Evolutionary conservation across 64 coral and sea anemone genomes (phyloP).

Genomic region (Dendrophyllia cribrosa): DNA sequence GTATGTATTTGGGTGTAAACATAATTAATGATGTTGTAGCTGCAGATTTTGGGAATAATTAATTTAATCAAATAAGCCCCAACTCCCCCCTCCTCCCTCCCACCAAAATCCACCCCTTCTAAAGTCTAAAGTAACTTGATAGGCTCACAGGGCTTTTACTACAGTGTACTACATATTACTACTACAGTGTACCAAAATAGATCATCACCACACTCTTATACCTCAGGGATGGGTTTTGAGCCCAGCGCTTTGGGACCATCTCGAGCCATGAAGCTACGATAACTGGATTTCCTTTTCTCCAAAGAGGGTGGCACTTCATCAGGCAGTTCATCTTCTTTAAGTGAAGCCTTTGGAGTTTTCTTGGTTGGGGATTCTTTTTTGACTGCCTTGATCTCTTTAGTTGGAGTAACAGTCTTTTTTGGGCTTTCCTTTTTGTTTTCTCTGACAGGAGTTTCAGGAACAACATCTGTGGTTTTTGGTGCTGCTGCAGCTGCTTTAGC

Average conservation of each 20-base stretch:
- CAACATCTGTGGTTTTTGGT: slow-evolving; percentile 7
- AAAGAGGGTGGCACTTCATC: slow-evolving; percentile 83
- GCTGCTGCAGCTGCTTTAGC: slow-evolving; percentile 40
- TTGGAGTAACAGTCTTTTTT: slow-evolving; percentile 42
- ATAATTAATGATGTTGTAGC: too few relatives aligned
- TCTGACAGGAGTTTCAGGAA: slow-evolving; percentile 22
- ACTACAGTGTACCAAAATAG: too few relatives aligned
- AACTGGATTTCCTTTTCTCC: slow-evolving; percentile 90
- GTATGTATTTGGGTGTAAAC: too few relatives aligned
- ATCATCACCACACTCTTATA: not conserved
- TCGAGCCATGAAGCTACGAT: slow-evolving; percentile 87
- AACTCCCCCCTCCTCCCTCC: too few relatives aligned
- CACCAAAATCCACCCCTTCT: too few relatives aligned
- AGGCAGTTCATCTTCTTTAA: not conserved
- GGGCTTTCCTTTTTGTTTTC: slow-evolving; percentile 24
- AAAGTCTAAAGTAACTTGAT: too few relatives aligned
- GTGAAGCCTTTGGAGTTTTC: slow-evolving; percentile 42
- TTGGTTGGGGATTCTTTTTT: slow-evolving; percentile 60
- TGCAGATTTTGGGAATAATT: too few relatives aligned
- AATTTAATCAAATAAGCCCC: too few relatives aligned
- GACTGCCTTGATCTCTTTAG: slow-evolving; percentile 25
- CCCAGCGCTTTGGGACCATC: slow-evolving; percentile 84
- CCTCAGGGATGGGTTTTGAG: slow-evolving; percentile 89
- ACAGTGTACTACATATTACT: too few relatives aligned
- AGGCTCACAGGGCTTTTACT: too few relatives aligned